Evolutionary conservation across 2,797 vertebrate species (phyloP).

Genomic region (Lateolabrax maculatus): DNA sequence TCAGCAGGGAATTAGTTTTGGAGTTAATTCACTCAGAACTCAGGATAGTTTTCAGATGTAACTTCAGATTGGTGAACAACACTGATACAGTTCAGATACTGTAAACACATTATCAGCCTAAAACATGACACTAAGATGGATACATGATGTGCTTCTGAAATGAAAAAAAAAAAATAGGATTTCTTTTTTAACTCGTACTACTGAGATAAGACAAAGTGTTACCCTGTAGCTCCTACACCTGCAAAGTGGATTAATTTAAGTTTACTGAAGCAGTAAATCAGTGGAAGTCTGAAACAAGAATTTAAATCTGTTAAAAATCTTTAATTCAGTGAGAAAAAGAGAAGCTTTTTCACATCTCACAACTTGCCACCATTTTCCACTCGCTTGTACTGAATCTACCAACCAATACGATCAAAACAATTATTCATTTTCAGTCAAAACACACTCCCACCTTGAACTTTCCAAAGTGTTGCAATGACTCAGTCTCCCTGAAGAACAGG

Average conservation of each 20-base stretch:
- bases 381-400: neutral
- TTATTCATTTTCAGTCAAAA: neutral
- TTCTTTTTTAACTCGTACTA: neutral
- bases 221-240: neutral
- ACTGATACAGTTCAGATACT: neutral
- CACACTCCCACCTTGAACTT: neutral
- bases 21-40: neutral
- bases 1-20: neutral
- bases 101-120: neutral
- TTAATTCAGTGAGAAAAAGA: too few relatives aligned
- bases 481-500: neutral
- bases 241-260: neutral
- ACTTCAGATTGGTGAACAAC: neutral
- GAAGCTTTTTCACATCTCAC: constrained; percentile 8
- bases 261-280: neutral
- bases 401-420: neutral
- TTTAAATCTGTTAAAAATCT: too few relatives aligned
- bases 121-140: neutral
- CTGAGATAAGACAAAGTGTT: neutral
- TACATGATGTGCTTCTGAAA: neutral
- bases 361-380: neutral
- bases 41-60: neutral
- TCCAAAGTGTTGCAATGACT: constrained; percentile 2
- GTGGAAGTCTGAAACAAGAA: neutral
- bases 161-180: neutral